Base-by-base conservation (phyloP, 2,888 invertebrate species). In the Melanchra persicariae region DNA sequence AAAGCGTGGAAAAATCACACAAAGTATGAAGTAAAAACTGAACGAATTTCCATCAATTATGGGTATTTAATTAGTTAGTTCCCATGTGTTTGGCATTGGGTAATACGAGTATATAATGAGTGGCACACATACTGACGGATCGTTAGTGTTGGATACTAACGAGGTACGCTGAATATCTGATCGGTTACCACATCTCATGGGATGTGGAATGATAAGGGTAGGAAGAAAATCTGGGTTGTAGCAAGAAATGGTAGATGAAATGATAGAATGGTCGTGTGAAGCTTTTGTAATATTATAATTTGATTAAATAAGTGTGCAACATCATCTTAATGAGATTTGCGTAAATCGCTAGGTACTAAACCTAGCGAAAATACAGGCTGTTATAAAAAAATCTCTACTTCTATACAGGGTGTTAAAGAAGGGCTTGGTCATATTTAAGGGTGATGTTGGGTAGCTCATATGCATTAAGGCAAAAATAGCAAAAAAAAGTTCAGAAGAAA, bases 1-100 rank as follows among this genome's bases (percentile, higher is more conserved):
- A 71, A 47, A 34, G 52, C 65, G 82, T 77, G 78, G 81, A 66
- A 81, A 70, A 60, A 47, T 78, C 60, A 63, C 77, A 60, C 55
- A 64, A 40, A 47, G 8, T 54, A 43, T 22, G 37, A 22, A 43
- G 19, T 26, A 67, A 81, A 70, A 81, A 78, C 62, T 12, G 9
- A 9, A 52, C 66, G 70, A 52, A 70, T 77, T 81, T 81, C 58
- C 26, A 57, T 40, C 63, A 77, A 66, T 77, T 52, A 77, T 1
- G n/a, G 61, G 43, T 22, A 24, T 58, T 82, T 45, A 60, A 68
- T 82, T 78, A 67, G 10, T n/a, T 4, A 51, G 63, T 79, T 79
- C 79, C 61, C 79, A 79, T 82, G 61, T 51, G 45, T 49, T 49
- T 52, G 34, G 22, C 12, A 43, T 78, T 82, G 54, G 26, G 54